Evolutionary conservation across 2,797 vertebrate species (phyloP), one percentile per base, ranked within the genome.

Genomic region (Cuniculus paca): DNA sequence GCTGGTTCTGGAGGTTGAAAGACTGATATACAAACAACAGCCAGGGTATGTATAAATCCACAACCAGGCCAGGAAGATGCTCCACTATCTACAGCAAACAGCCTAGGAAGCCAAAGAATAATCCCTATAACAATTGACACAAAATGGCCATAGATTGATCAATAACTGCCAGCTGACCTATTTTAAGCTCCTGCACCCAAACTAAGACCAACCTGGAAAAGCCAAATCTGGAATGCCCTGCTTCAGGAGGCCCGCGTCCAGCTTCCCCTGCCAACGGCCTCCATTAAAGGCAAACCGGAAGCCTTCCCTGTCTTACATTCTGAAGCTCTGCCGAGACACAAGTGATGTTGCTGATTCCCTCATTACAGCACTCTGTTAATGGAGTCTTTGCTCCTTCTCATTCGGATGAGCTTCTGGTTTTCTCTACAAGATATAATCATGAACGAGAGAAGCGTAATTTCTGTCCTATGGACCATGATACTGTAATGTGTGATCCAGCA

Each of bases 111-210:
- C n/a, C 58, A 74, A 90, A 60, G 36, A 50, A 58, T 26, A 61
- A 70, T 12, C 17, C 28, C 39, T 92, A 1, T 50, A 88, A 61
- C 22, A 42, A 75, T 24, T 6, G n/a, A 24, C 31, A 31, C 26
- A 20, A 61, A 95, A 48, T 87, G 77, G 12, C 48, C 92, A 87
- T 54, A 34, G 92, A 56, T 78, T 90, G n/a, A 78, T 58, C 31
- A 79, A n/a, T 28, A 61, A 77, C 28, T 58, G 48, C 52, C 61
- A 79, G 31, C 61, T 82, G 94, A 52, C 65, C 9, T 72, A 36
- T 34, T 92, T 58, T 56, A 26, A 56, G n/a, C 24, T 22, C 34
- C 52, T 52, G 11, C 12, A 83, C 70, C 54, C 70, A 78, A 58
- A 2, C 8, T 34, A 70, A 45, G 68, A 56, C 56, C 79, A 65